Evolutionary conservation across 2,113 vertebrate genomes (phyloP), one percentile per base, ranked within the genome.

Genomic region (Nanorana parkeri): DNA sequence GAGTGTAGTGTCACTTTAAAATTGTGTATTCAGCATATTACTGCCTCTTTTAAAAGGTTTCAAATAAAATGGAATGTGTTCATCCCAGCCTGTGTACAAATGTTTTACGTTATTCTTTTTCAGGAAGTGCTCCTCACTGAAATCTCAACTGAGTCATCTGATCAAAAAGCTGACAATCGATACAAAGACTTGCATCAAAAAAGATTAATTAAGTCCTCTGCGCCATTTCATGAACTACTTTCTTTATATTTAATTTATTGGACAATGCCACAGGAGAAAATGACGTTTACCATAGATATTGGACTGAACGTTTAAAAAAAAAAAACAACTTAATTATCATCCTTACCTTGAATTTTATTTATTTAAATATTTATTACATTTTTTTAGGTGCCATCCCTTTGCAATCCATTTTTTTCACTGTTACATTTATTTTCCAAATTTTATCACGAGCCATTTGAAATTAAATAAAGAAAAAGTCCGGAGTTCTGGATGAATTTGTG

Each of bases 171-270:
- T 28, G 23, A 55, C 24, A 58, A 24, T 15, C 6, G 56, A 17
- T 28, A 13, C 41, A 54, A 32, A 26, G 64, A 68, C 52, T 58
- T n/a, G 26, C 41, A 52, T 72, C 47, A 23, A 36, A 32, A n/a
- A 20, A 23, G 29, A 68, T 15, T 47, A 1, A 47, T 47, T 11
- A 8, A 47, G 32, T 47, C 13, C 41, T 47, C 10, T 13, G 41
- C 10, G 2, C 13, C 41, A 47, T 72, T 26, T 61, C 67, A 71
- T 80, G 26, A 63, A 63, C 58, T 71, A 63, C 58, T 32, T 71
- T 52, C 47, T 64, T 58, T 80, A 32, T 80, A 5, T 60, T 69
- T 80, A 80, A 63, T 72, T 72, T 80, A 80, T 80, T 80, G 67
- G 26, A 28, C 23, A 26, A 63, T 63, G 58, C 26, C 77, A 61